Evolutionary conservation across 2,888 invertebrate species (phyloP).

Genomic region (Serrognathus titanus): DNA sequence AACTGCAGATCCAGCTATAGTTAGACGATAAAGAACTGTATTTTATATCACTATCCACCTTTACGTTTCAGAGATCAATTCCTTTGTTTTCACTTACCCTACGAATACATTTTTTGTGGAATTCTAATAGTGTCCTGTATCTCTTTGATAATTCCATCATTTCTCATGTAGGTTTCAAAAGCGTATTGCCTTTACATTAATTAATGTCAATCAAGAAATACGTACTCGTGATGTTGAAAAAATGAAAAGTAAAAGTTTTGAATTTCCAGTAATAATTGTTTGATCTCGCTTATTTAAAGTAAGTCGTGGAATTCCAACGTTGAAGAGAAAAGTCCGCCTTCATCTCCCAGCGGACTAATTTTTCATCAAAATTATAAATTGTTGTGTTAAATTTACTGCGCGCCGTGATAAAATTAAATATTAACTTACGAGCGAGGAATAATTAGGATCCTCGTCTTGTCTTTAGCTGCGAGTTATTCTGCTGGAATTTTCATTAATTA

Average conservation of each 20-base stretch:
- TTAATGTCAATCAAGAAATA: no score
- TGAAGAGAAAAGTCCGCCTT: conserved; percentile 2
- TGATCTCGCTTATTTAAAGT: not conserved
- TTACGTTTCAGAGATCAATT: no score
- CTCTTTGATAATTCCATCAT: no score
- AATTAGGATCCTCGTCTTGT: conserved; percentile 36
- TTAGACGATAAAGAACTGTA: no score
- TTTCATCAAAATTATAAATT: conserved; percentile 44
- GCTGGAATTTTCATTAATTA: conserved; percentile 42
- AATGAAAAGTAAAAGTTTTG: no score
- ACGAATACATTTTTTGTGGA: no score
- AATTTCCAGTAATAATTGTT: conserved; percentile 18
- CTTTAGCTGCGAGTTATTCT: conserved; percentile 37
- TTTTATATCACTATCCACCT: not conserved
- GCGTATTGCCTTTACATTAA: no score
- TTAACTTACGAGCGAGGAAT: conserved; percentile 43
- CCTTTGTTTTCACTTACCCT: no score
- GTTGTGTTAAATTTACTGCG: conserved; percentile 39
- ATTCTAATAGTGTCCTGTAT: no score
- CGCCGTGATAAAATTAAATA: conserved; percentile 42
- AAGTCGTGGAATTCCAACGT: no score
- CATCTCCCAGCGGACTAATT: conserved; percentile 36
- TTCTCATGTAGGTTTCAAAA: no score
- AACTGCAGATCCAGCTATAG: conserved; percentile 17
- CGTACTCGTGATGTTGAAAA: no score